A percentile compares a stretch with the other conserved stretches of the same genome.
phyloP scores from a whole-genome alignment of 2,888 invertebrate genomes.

The Colostygia pectinataria region DNA sequence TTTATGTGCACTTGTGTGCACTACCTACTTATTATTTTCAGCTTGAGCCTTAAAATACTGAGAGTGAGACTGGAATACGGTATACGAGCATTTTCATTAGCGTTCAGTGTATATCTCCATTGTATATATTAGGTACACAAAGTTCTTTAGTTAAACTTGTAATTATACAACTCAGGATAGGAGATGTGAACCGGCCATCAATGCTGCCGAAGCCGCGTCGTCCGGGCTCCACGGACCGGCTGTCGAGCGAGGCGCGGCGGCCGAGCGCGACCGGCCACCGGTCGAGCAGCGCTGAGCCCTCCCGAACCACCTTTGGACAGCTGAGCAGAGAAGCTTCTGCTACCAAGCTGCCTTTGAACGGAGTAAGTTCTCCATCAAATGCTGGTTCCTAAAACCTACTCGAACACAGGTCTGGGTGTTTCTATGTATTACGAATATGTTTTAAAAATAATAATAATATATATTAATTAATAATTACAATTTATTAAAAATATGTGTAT shows the following conservation, averaged over 20 bases:
- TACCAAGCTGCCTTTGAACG: constrained; percentile 59
- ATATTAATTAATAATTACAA: too few species aligned
- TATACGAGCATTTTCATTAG: too few species aligned
- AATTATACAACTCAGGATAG: neutral
- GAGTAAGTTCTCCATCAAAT: constrained; percentile 44
- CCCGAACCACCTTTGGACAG: constrained; percentile 55
- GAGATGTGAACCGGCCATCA: constrained; percentile 64
- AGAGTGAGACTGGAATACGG: too few species aligned
- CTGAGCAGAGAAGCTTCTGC: constrained; percentile 69
- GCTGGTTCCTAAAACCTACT: too few species aligned
- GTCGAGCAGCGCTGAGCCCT: constrained; percentile 70
- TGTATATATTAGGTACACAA: too few species aligned
- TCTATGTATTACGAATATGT: too few species aligned
- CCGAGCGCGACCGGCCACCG: constrained; percentile 59
- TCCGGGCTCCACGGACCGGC: constrained; percentile 64
- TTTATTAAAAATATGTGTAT: too few species aligned
- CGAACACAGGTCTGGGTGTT: too few species aligned
- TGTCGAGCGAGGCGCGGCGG: constrained; percentile 60
- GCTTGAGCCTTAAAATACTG: neutral
- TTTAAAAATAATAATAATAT: too few species aligned
- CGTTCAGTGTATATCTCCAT: too few species aligned
- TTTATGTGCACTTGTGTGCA: neutral
- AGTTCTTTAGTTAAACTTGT: too few species aligned
- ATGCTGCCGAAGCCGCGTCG: constrained; percentile 66
- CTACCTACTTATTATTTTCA: neutral